phyloP scores from a whole-genome alignment of 2,797 vertebrate species.

The Rousettus madagascariensis region DNA sequence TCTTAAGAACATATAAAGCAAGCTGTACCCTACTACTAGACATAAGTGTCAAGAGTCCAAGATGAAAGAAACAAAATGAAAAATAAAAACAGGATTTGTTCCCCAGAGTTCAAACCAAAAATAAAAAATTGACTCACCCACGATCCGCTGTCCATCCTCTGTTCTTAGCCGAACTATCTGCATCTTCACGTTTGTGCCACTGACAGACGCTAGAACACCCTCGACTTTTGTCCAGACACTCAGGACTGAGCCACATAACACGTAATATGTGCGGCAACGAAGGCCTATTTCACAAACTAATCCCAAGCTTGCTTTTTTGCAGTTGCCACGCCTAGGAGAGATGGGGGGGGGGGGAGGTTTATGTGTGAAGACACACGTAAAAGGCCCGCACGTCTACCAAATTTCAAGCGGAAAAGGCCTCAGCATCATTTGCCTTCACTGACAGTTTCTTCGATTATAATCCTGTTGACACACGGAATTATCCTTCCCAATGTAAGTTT shows the following conservation, averaged over 20 bases:
- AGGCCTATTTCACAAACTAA: conserved; percentile 96
- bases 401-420: background rate
- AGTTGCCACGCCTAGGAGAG: conserved; percentile 93
- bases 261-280: conserved; percentile 94
- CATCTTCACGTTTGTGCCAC: conserved; percentile 97
- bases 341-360: too few relatives aligned
- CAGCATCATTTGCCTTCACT: background rate
- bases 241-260: conserved; percentile 97
- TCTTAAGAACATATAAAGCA: background rate
- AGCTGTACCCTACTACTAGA: background rate
- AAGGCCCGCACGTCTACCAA: background rate
- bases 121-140: conserved; percentile 87
- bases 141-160: conserved; percentile 97
- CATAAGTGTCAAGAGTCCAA: background rate
- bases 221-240: conserved; percentile 99
- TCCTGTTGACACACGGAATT: background rate
- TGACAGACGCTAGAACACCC: conserved; percentile 95
- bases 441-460: background rate
- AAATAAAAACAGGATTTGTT: background rate
- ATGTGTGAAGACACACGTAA: background rate
- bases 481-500: background rate
- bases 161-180: conserved; percentile 97
- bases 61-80: background rate
- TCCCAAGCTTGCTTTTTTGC: conserved; percentile 95
- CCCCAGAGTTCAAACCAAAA: background rate